Evolutionary conservation across 2,113 vertebrate genomes (phyloP).

Genomic region (Ia io): DNA sequence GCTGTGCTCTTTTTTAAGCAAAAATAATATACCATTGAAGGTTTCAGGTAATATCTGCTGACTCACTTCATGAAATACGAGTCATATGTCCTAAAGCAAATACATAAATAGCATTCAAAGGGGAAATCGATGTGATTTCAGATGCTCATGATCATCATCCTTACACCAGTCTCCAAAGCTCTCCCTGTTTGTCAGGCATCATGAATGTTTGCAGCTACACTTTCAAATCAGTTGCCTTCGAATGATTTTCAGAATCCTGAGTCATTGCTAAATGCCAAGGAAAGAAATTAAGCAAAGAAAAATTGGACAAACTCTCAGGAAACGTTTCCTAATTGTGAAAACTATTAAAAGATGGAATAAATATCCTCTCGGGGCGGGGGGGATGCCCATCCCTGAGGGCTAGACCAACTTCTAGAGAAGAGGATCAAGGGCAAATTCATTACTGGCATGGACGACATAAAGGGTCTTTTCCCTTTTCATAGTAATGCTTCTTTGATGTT

Average conservation of each 20-base stretch:
- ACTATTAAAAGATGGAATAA: conserved; percentile 23
- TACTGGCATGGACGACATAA: not conserved
- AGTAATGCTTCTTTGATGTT: conserved; percentile 7
- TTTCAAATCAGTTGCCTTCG: not conserved
- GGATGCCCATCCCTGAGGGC: not conserved
- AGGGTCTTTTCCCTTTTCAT: not conserved
- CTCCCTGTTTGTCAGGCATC: not conserved
- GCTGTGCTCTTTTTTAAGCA: not conserved
- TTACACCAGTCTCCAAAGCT: not conserved
- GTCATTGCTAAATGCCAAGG: conserved; percentile 14
- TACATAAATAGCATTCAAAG: not conserved
- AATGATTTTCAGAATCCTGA: not conserved
- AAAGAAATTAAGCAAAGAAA: conserved; percentile 38
- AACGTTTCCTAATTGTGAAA: conserved; percentile 44
- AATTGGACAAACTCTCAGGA: conserved; percentile 19
- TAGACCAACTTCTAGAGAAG: not conserved
- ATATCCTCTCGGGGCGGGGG: not conserved
- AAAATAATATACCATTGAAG: not conserved
- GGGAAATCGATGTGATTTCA: not conserved
- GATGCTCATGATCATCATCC: not conserved
- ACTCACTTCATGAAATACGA: not conserved
- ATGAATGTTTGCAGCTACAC: not conserved
- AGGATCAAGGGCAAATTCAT: not conserved
- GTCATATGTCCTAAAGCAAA: not conserved
- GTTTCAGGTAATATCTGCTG: not conserved